Evolutionary conservation across 1,140 invertebrate genomes (phyloP), one percentile per base, ranked within the genome.

Genomic region (Oreohelix idahoensis): DNA sequence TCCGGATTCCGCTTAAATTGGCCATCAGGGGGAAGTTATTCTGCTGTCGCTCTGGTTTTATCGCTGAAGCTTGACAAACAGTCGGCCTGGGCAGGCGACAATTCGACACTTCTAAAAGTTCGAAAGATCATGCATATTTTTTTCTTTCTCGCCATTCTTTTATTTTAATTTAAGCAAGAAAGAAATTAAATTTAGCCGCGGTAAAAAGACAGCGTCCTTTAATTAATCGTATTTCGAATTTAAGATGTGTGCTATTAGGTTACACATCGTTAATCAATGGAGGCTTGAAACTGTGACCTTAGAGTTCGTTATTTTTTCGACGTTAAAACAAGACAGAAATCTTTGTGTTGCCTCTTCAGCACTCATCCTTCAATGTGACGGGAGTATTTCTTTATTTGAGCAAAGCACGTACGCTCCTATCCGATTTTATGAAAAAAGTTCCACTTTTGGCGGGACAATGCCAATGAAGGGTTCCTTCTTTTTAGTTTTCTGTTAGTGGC

Each of bases 231-330:
- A 51, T 23, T 77, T 77, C 23, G 20, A 53, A 77, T 1, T 13
- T 5, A 77, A 77, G 75, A n/a, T 77, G 75, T 53, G 26, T 53
- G 23, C n/a, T 77, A 53, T 53, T 77, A 32, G 15, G 75, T 35
- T 26, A 45, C 13, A 26, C 13, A 42, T 1, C 26, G 38, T 42
- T 39, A 36, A 73, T 73, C 5, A 8, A 73, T 83, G 10, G 69
- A 86, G 96, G 98, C 10, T 97, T 97, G 15, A 93, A 94, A 94
- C 95, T 83, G 97, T 97, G 63, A 96, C 94, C 51, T 97, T 96
- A 0, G 95, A 96, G 8, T 49, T 17, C 45, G 45, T 49, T 49
- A 49, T 49, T 49, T n/a, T n/a, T n/a, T n/a, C n/a, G n/a, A n/a
- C n/a, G n/a, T n/a, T n/a, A n/a, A n/a, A n/a, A n/a, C n/a, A n/a